These are phyloP conservation scores for Schizopygopsis malacanthus DNA, from an alignment of 2,797 vertebrate species.

Conservation along the genomic window DNA sequence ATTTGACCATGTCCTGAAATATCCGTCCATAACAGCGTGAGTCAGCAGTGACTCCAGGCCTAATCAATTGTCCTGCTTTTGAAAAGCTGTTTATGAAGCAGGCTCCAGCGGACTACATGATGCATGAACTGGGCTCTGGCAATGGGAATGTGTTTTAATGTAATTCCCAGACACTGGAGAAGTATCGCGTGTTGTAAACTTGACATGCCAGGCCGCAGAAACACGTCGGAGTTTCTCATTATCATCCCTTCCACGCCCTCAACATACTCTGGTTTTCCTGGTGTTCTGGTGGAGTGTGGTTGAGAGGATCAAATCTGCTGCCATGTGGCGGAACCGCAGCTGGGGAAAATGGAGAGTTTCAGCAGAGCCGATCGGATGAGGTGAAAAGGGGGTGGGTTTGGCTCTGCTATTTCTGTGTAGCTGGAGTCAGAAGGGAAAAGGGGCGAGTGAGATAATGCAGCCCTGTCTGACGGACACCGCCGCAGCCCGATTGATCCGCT, in stretches of 20 bases:
- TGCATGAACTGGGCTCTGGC: slow-evolving; percentile 63
- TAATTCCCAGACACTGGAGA: slow-evolving; percentile 66
- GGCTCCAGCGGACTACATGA: slow-evolving; percentile 61
- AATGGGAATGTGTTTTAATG: slow-evolving; percentile 63
- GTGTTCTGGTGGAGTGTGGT: slow-evolving; percentile 46
- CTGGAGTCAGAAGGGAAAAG: slow-evolving; percentile 60
- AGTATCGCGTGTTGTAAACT: slow-evolving; percentile 58
- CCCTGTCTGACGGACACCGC: slow-evolving; percentile 61
- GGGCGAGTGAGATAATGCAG: slow-evolving; percentile 63
- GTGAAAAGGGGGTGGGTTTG: slow-evolving; percentile 61
- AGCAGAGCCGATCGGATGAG: slow-evolving; percentile 63
- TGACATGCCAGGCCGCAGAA: slow-evolving; percentile 61
- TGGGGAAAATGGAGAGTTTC: slow-evolving; percentile 61
- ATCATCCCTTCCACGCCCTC: slow-evolving; percentile 63
- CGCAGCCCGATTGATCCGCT: slow-evolving; percentile 64
- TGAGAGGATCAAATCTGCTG: slow-evolving; percentile 68
- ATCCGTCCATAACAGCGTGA: slow-evolving; percentile 66
- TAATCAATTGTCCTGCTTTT: slow-evolving; percentile 77
- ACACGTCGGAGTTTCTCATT: slow-evolving; percentile 58
- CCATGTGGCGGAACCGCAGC: slow-evolving; percentile 55
- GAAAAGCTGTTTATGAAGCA: slow-evolving; percentile 71
- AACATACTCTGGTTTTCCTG: slow-evolving; percentile 62
- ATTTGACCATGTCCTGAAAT: slow-evolving; percentile 65
- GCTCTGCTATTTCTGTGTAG: slow-evolving; percentile 66
- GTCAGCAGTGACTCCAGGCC: slow-evolving; percentile 76